phyloP scores from a whole-genome alignment of 1,140 invertebrate species.

The Pseudomyrmex dendroicus region DNA sequence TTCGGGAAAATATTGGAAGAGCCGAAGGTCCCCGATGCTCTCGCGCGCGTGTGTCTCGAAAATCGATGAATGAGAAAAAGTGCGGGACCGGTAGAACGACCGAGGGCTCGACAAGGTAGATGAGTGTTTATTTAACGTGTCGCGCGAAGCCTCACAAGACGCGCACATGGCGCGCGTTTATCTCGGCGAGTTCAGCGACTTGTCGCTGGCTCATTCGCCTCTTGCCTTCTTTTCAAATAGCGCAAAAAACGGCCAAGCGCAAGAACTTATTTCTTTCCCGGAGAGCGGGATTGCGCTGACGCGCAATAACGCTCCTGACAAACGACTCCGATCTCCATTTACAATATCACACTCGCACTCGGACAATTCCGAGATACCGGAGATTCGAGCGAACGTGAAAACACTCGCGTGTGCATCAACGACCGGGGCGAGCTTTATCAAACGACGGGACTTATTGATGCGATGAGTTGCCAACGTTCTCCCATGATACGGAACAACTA shows the following conservation, averaged over 20 bases:
- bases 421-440: background rate
- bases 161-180: slow-evolving; percentile 37
- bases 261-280: slow-evolving; percentile 16
- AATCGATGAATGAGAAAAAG: slow-evolving; percentile 16
- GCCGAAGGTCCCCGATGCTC: no score
- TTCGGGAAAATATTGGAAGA: no score
- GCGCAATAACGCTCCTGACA: slow-evolving; percentile 22
- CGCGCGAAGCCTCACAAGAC: slow-evolving; percentile 23
- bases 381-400: slow-evolving; percentile 9
- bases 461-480: background rate
- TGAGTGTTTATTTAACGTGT: slow-evolving; percentile 51
- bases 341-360: slow-evolving; percentile 27
- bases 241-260: slow-evolving; percentile 51
- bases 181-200: slow-evolving; percentile 29
- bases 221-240: no score
- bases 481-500: background rate
- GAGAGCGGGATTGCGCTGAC: slow-evolving; percentile 20
- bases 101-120: slow-evolving; percentile 35
- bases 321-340: slow-evolving; percentile 41
- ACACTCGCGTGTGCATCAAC: background rate
- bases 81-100: slow-evolving; percentile 17
- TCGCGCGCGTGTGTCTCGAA: no score
- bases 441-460: background rate
- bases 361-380: slow-evolving; percentile 28
- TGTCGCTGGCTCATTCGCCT: slow-evolving; percentile 4